Evolutionary conservation across 2,797 vertebrate species (phyloP).

Genomic region (Notolepis coatsorum): DNA sequence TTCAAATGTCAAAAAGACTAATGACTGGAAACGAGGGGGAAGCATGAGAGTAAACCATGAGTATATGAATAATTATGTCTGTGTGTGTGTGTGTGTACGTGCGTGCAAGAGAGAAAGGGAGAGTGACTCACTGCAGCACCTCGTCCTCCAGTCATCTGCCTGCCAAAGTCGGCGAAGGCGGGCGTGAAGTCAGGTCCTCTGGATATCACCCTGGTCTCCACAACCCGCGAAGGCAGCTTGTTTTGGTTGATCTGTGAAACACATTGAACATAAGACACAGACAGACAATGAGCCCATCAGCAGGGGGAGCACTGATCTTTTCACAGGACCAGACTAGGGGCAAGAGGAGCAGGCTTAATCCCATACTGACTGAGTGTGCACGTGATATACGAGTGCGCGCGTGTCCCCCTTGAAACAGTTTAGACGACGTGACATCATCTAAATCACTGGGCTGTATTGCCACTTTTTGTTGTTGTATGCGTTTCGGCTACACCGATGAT

Average conservation of each 20-base stretch:
- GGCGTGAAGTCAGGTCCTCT: conserved; percentile 97
- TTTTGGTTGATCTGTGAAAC: conserved; percentile 91
- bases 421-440: conserved; percentile 37
- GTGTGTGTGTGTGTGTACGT: neutral
- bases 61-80: conserved; percentile 30
- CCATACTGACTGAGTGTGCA: neutral
- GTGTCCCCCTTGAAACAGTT: too few species aligned
- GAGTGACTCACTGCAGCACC: conserved; percentile 87
- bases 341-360: conserved; percentile 28
- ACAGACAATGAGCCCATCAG: conserved; percentile 50
- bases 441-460: conserved; percentile 24
- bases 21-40: too few species aligned
- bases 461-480: conserved; percentile 35
- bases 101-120: neutral
- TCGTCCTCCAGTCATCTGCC: conserved; percentile 87
- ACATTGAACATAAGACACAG: conserved; percentile 2
- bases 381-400: neutral
- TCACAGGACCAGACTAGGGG: conserved; percentile 13
- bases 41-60: neutral
- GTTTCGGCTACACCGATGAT: conserved; percentile 27
- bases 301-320: conserved; percentile 70
- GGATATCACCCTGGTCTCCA: conserved; percentile 92
- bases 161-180: conserved; percentile 95
- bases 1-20: too few species aligned
- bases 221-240: conserved; percentile 86